These are phyloP conservation scores for Parus major DNA, from an alignment of 2,113 vertebrate species.

Conservation along the genomic window DNA sequence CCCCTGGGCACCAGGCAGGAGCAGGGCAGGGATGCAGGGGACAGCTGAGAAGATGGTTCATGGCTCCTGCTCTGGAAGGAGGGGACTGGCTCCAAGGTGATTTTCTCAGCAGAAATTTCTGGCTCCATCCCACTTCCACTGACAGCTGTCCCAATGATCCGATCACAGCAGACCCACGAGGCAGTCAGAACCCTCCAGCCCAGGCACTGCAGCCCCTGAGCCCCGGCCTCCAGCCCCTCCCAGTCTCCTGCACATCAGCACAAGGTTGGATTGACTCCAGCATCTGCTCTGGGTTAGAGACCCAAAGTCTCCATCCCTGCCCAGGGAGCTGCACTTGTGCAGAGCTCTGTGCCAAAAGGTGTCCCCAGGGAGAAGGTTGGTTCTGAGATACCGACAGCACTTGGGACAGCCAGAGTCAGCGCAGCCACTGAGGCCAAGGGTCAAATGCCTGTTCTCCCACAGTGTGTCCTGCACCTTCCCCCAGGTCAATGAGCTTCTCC, in stretches of 20 bases:
- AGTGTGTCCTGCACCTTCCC: background rate
- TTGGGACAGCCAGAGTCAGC: background rate
- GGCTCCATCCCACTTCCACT: accelerated
- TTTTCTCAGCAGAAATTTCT: background rate
- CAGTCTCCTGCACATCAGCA: accelerated
- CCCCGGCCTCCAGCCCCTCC: background rate
- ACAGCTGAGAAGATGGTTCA: background rate
- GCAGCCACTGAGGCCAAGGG: accelerated
- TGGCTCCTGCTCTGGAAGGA: background rate
- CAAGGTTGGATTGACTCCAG: background rate
- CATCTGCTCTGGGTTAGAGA: background rate
- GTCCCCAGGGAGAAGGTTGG: background rate
- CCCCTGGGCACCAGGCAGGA: accelerated
- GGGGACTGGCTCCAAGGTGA: background rate
- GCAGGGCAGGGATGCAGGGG: background rate
- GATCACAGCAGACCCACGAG: accelerated
- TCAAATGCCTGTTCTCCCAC: background rate
- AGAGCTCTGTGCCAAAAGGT: background rate
- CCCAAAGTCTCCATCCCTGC: background rate
- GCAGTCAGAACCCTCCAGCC: background rate
- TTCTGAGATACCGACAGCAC: background rate
- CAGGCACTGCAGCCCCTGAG: background rate
- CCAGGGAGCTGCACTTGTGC: background rate
- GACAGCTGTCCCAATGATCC: accelerated
- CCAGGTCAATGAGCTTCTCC: background rate